These are phyloP conservation scores for Brachypteracias leptosomus DNA, from an alignment of 2,113 vertebrate species.

Conservation along the genomic window DNA sequence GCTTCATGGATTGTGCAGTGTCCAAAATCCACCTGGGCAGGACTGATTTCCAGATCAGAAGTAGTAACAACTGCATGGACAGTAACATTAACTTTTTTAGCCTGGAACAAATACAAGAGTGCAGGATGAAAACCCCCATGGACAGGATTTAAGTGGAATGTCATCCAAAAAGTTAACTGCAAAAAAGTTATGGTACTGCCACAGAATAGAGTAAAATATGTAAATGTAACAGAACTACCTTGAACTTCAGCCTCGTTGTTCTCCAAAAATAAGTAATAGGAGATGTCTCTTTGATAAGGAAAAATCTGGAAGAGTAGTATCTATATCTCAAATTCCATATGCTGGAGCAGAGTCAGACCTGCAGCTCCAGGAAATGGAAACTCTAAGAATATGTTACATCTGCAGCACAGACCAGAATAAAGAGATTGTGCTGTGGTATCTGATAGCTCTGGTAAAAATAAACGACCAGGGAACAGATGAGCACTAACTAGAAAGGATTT, in stretches of 20 bases:
- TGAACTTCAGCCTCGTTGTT: background rate
- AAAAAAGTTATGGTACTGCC: too few species aligned
- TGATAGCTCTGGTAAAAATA: background rate
- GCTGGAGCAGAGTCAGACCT: background rate
- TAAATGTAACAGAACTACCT: background rate
- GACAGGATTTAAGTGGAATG: background rate
- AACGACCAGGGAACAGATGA: background rate
- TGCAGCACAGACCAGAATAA: background rate
- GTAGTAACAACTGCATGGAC: constrained; percentile 86
- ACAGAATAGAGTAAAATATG: too few species aligned
- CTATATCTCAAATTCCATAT: background rate
- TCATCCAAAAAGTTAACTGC: background rate
- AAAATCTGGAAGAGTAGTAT: background rate
- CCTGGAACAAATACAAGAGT: constrained; percentile 67
- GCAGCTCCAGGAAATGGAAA: background rate
- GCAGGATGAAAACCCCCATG: background rate
- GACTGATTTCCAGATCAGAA: constrained; percentile 85
- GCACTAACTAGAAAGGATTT: background rate
- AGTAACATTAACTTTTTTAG: constrained; percentile 74
- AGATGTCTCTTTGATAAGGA: background rate
- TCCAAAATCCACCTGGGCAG: constrained; percentile 81
- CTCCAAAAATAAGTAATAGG: background rate
- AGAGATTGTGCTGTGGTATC: background rate
- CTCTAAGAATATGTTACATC: background rate
- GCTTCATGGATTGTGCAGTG: constrained; percentile 85